phyloP scores from a whole-genome alignment of 2,797 vertebrate species.

The Lophotriccus pileatus region DNA sequence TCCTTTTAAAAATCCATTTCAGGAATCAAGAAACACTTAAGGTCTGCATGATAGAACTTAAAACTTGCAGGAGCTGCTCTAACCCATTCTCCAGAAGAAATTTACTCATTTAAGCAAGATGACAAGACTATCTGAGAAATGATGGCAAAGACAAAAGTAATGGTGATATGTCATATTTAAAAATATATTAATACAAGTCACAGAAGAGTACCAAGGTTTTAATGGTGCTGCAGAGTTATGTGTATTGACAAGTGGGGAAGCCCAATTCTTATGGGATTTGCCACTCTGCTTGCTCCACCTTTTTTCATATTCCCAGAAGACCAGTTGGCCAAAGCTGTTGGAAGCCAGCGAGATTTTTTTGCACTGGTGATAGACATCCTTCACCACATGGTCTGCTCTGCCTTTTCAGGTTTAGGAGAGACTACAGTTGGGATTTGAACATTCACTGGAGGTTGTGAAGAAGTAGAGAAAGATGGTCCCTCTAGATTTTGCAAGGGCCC shows the following conservation, averaged over 20 bases:
- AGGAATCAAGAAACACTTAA: background rate
- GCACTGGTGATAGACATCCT: background rate
- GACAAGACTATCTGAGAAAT: background rate
- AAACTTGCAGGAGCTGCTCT: background rate
- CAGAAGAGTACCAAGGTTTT: background rate
- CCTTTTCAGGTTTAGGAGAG: background rate
- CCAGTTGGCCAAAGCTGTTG: background rate
- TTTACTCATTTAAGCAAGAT: background rate
- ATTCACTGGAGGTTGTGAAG: background rate
- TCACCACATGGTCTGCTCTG: background rate
- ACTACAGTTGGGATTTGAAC: background rate
- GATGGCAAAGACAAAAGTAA: background rate
- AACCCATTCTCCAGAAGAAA: background rate
- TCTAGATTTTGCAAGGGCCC: background rate
- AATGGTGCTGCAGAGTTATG: accelerated
- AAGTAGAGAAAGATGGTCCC: background rate
- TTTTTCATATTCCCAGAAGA: background rate
- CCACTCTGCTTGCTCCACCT: background rate
- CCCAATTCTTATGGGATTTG: accelerated
- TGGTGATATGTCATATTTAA: background rate
- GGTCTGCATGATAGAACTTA: background rate
- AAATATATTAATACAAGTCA: background rate
- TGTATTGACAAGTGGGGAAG: background rate
- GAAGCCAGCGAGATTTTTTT: background rate
- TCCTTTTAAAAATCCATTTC: background rate